phyloP scores from a whole-genome alignment of 2,888 invertebrate genomes.

The Ceriagrion tenellum region DNA sequence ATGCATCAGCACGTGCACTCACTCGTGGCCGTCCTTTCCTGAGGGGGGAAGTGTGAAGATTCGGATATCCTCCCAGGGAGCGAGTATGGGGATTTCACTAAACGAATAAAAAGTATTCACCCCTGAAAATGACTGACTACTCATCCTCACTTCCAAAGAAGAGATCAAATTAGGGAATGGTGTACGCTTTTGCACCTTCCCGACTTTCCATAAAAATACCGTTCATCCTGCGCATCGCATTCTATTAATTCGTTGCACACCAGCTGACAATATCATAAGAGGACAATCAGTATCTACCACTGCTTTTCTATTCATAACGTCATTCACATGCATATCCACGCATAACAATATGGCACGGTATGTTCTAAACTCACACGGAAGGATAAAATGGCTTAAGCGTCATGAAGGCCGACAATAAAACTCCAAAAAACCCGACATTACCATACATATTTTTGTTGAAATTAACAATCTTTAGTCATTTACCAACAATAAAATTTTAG shows the following conservation, averaged over 20 bases:
- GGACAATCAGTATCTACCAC: too few relatives aligned
- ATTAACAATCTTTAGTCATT: too few relatives aligned
- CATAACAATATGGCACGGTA: too few relatives aligned
- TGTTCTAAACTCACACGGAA: too few relatives aligned
- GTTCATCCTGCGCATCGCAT: neutral
- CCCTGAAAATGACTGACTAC: neutral
- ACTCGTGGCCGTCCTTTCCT: neutral
- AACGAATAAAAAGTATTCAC: neutral
- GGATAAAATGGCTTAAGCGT: too few relatives aligned
- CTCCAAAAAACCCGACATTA: too few relatives aligned
- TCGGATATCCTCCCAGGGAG: neutral
- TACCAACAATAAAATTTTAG: too few relatives aligned
- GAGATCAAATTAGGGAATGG: neutral
- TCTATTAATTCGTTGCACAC: neutral
- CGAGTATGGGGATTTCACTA: neutral
- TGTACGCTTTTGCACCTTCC: neutral
- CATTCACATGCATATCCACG: too few relatives aligned
- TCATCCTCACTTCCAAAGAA: neutral
- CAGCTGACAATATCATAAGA: too few relatives aligned
- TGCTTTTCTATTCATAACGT: too few relatives aligned
- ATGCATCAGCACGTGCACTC: slow-evolving; percentile 49
- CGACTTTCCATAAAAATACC: neutral
- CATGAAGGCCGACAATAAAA: too few relatives aligned
- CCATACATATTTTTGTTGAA: too few relatives aligned
- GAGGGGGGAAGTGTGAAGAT: neutral